Evolutionary conservation across 2,797 vertebrate species (phyloP).

Genomic region (Premnoplex brunnescens): DNA sequence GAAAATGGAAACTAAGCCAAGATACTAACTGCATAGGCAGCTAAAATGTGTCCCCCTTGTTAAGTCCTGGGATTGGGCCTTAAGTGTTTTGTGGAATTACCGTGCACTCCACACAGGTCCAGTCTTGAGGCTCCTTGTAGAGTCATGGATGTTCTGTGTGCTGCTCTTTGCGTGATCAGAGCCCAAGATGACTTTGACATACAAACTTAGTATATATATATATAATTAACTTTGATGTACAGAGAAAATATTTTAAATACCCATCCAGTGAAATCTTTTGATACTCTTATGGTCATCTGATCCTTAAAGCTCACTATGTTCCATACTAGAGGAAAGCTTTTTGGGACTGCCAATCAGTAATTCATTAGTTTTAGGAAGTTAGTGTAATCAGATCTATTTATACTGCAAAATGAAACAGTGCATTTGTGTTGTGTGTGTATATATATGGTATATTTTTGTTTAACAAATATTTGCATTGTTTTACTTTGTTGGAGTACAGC

Average conservation of each 20-base stretch:
- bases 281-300: not conserved
- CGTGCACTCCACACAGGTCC: not conserved
- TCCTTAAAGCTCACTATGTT: not conserved
- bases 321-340: not conserved
- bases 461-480: conserved; percentile 50
- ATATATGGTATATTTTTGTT: conserved; percentile 46
- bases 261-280: not conserved
- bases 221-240: conserved; percentile 3
- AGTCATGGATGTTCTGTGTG: not conserved
- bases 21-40: not conserved
- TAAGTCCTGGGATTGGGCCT: not conserved
- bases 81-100: not conserved
- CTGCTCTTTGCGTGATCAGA: not conserved
- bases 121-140: not conserved
- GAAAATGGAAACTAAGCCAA: conserved; percentile 2
- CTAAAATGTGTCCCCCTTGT: not conserved
- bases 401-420: conserved; percentile 35
- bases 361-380: not conserved
- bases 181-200: not conserved
- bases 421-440: conserved; percentile 37
- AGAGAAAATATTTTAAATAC: conserved; percentile 17
- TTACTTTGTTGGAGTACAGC: not conserved
- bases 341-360: not conserved
- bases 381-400: conserved; percentile 43
- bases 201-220: not conserved